Conservation (phyloP, 2,797 vertebrate genomes). For the Pipistrellus pipistrellus region DNA sequence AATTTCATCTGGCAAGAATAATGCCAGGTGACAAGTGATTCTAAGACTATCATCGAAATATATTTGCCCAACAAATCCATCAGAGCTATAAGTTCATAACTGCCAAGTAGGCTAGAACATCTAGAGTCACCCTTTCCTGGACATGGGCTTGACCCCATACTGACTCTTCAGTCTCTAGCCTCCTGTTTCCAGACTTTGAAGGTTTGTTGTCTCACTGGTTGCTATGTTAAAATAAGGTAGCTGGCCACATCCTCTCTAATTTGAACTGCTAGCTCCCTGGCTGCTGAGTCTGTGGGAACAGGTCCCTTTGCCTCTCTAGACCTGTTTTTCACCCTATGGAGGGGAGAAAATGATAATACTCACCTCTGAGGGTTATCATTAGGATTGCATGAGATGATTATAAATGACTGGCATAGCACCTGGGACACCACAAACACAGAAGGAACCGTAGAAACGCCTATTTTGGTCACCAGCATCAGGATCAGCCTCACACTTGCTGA, state of each 20-base stretch:
- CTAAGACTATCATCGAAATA: neutral
- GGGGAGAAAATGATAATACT: neutral
- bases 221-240: neutral
- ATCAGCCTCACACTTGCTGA: neutral
- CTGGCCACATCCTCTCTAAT: neutral
- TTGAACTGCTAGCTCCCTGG: neutral
- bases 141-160: neutral
- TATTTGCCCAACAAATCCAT: neutral
- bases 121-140: neutral
- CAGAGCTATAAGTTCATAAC: neutral
- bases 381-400: neutral
- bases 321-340: neutral
- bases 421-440: neutral
- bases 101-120: no score
- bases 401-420: neutral
- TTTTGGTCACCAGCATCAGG: neutral
- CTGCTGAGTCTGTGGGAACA: neutral
- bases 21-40: neutral
- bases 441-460: neutral
- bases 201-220: neutral
- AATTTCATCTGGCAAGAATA: neutral
- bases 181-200: neutral
- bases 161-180: neutral
- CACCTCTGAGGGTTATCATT: neutral
- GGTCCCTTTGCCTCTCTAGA: neutral